phyloP scores from a whole-genome alignment of 2,888 invertebrate species.

The Pterobdella sp. region DNA sequence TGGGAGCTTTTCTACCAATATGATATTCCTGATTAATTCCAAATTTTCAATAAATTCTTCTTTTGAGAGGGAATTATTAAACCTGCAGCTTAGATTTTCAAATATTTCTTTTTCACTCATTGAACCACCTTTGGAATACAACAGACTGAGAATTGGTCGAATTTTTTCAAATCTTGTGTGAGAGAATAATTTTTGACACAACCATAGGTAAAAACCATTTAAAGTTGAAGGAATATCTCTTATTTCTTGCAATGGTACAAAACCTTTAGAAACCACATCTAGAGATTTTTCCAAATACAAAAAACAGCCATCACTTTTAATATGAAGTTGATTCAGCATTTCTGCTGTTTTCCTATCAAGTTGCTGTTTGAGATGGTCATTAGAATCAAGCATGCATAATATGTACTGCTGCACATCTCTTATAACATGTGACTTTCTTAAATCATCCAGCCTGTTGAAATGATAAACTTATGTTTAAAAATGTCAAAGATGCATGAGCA shows the following conservation, averaged over 20 bases:
- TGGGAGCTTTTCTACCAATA: conserved; percentile 45
- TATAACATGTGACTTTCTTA: conserved; percentile 71
- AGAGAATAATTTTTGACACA: conserved; percentile 84
- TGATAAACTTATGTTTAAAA: not conserved
- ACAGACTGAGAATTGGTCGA: conserved; percentile 65
- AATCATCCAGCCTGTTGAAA: conserved; percentile 66
- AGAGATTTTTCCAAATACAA: conserved; percentile 50
- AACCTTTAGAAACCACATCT: conserved; percentile 85
- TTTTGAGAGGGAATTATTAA: not conserved
- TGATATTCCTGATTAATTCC: conserved; percentile 6
- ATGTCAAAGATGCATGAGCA: conserved; percentile 42
- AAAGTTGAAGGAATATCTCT: conserved; percentile 87
- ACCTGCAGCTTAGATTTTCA: not conserved
- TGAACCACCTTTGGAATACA: conserved; percentile 76
- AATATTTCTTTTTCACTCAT: conserved; percentile 56
- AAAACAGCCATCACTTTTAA: conserved; percentile 77
- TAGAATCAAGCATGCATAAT: conserved; percentile 72
- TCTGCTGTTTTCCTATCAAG: conserved; percentile 85
- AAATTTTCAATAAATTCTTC: conserved; percentile 20
- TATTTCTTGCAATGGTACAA: conserved; percentile 78
- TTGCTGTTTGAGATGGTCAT: conserved; percentile 77
- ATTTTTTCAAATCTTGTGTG: conserved; percentile 74
- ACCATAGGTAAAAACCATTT: conserved; percentile 87
- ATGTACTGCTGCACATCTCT: conserved; percentile 93
- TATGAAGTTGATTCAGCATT: conserved; percentile 84